Percentiles rank a stretch among this genome's conserved stretches.
Evolutionary conservation across 2,113 vertebrate species (phyloP).

Genomic region (Oreocharis arfaki): DNA sequence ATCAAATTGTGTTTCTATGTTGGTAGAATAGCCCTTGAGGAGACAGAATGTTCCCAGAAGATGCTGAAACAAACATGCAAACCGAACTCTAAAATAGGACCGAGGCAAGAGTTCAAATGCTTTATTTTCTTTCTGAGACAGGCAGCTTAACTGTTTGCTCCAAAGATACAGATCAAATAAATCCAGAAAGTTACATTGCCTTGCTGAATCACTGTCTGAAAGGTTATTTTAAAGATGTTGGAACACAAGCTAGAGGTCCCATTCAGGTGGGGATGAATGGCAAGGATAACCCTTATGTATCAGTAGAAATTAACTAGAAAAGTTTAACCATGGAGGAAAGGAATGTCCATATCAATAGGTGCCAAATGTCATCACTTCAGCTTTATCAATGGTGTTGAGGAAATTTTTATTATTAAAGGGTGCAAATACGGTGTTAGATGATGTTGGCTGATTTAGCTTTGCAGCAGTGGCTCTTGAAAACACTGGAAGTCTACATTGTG

Average conservation of each 20-base stretch:
- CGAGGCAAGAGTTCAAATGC: conserved; percentile 51
- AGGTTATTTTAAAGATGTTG: neutral
- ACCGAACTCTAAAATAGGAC: conserved; percentile 53
- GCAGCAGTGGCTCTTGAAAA: neutral
- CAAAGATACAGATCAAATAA: conserved; percentile 41
- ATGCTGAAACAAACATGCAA: conserved; percentile 59
- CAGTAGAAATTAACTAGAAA: neutral
- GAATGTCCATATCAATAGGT: neutral
- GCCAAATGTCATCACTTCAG: neutral
- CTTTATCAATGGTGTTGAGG: neutral
- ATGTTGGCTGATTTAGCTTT: neutral
- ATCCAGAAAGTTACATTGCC: neutral
- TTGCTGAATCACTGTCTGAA: conserved; percentile 10
- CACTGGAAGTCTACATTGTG: neutral
- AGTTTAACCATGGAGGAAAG: neutral
- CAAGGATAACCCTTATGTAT: neutral
- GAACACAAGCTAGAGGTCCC: neutral
- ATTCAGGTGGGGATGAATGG: neutral
- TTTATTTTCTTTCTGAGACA: conserved; percentile 54
- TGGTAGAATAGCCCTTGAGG: conserved; percentile 38
- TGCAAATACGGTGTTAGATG: neutral
- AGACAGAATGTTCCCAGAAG: conserved; percentile 66
- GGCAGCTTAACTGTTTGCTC: conserved; percentile 43
- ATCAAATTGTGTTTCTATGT: conserved; percentile 33
- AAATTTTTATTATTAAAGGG: neutral